phyloP scores from a whole-genome alignment of 1,140 invertebrate genomes.

The Asbolus verrucosus region DNA sequence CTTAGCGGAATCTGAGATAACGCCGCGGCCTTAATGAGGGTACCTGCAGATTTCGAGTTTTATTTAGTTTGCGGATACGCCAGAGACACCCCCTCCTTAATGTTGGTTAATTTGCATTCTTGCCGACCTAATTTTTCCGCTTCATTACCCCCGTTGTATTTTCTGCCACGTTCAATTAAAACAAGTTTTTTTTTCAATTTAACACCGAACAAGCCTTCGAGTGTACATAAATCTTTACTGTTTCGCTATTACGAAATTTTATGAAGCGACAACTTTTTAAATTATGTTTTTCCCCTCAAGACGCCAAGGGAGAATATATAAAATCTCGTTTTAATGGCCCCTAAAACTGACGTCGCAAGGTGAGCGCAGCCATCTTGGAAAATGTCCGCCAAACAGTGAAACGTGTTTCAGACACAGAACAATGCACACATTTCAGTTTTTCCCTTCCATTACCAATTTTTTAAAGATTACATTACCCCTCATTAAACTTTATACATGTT shows the following conservation, averaged over 20 bases:
- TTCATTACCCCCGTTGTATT: slow-evolving; percentile 18
- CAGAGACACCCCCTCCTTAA: neutral
- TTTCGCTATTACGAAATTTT: slow-evolving; percentile 11
- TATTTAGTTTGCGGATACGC: slow-evolving; percentile 9
- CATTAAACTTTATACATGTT: too few relatives aligned
- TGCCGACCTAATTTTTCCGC: slow-evolving; percentile 4
- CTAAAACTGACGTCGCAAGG: too few relatives aligned
- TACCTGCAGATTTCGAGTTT: slow-evolving; percentile 16
- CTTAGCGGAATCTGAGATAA: neutral
- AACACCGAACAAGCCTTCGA: slow-evolving; percentile 10
- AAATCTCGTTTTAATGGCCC: too few relatives aligned
- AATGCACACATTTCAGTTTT: too few relatives aligned
- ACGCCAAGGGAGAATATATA: too few relatives aligned
- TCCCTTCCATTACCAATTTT: too few relatives aligned
- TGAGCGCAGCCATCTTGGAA: too few relatives aligned
- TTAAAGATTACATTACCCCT: too few relatives aligned
- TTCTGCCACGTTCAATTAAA: slow-evolving; percentile 21
- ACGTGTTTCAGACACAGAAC: too few relatives aligned
- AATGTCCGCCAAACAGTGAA: too few relatives aligned
- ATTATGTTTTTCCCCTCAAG: neutral
- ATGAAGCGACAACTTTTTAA: slow-evolving; percentile 6
- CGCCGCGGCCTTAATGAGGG: slow-evolving; percentile 9
- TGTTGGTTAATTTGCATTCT: neutral
- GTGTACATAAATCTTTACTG: slow-evolving; percentile 23
- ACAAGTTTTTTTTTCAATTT: too few relatives aligned